phyloP scores from a whole-genome alignment of 2,113 vertebrate genomes.

The Oplegnathus fasciatus region DNA sequence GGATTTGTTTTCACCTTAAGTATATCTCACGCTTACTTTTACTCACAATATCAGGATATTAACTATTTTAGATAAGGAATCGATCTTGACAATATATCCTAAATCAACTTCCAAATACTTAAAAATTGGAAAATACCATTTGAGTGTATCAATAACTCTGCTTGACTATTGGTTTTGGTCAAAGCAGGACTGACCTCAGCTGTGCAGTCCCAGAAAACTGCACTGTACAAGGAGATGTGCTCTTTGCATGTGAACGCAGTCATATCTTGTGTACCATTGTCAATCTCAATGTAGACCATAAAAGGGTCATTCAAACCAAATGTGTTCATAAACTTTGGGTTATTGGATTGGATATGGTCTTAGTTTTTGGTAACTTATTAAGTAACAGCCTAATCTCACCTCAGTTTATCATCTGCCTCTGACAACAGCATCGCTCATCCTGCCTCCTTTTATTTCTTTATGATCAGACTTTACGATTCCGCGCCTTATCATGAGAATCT shows the following conservation, averaged over 20 bases:
- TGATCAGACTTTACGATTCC: conserved; percentile 45
- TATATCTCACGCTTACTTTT: not conserved
- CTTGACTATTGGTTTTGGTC: not conserved
- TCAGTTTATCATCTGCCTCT: not conserved
- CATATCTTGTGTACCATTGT: not conserved
- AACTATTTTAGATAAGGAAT: not conserved
- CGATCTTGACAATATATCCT: not conserved
- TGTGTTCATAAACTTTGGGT: conserved; percentile 5
- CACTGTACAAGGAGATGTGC: not conserved
- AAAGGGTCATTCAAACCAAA: not conserved
- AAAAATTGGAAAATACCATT: not conserved
- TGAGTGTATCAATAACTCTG: not conserved
- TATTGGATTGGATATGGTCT: not conserved
- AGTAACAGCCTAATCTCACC: conserved; percentile 1
- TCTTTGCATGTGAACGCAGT: not conserved
- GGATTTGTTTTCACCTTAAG: not conserved
- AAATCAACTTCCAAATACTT: not conserved
- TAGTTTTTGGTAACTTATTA: conserved; percentile 48
- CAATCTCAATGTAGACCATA: not conserved
- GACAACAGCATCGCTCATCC: not conserved
- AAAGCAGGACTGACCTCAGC: not conserved
- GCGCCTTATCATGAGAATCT: not conserved
- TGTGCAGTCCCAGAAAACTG: not conserved
- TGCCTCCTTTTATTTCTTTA: conserved; percentile 73
- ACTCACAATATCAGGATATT: not conserved